Base-by-base conservation (phyloP, 2,888 invertebrate genomes). In the Caenorhabditis sp. region DNA sequence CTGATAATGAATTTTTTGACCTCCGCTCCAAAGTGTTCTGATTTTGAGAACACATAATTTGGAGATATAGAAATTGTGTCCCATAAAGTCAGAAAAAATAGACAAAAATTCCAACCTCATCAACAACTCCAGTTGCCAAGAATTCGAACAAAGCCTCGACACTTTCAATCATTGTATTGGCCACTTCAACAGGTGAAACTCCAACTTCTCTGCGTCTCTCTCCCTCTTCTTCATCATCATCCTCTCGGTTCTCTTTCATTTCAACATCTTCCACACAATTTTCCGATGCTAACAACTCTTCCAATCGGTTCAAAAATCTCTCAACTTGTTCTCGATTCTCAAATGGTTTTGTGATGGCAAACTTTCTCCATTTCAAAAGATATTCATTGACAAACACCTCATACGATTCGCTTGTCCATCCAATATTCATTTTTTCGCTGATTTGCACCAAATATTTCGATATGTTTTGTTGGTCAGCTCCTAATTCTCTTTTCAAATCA, bases 321-420 rank as follows among this genome's bases (percentile, higher is more conserved):
- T 64, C 21, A 8, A 69, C 51, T 12, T 77, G 62, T 8, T 77
- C 64, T 43, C 71, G 61, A 17, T 55, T 63, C 6, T 65, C 61
- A 55, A 81, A 81, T 10, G 81, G 76, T 17, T 59, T 57, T 8
- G 73, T 69, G 14, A 77, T 6, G 1, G 69, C 62, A n/a, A 55
- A 57, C 12, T 68, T 62, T 27, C 74, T 61, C 66, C 78, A 79
- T 24, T 63, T 43, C n/a, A 61, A 59, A 31, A 80, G 58, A 50
- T 77, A 79, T 17, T 69, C 63, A 8, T 62, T 67, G 4, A 76
- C 70, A 53, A 76, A 79, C 3, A n/a, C 37, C 17, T 77, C 73
- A 50, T 77, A 71, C 4, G 73, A 75, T 59, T 77, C 77, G 0
- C 69, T 49, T 21, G 76, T 65, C 79, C 79, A 79, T 37, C 74